Base-by-base conservation (phyloP, 2,888 invertebrate genomes). In the Odiellus spinosus region DNA sequence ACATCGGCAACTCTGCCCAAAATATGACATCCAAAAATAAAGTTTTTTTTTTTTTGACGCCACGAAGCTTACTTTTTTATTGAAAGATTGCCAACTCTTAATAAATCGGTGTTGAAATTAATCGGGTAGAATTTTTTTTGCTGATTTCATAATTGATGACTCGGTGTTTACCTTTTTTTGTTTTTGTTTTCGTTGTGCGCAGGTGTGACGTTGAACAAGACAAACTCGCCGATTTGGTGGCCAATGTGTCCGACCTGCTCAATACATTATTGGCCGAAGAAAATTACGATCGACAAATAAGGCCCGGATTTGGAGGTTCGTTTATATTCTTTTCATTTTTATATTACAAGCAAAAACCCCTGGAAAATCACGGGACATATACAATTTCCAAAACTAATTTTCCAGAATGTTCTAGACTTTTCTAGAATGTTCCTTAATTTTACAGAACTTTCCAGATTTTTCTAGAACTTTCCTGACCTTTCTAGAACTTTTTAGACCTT, bases 221-320 rank as follows among this genome's bases (percentile, higher is more conserved):
- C 38, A 36, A 14, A n/a, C 40, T 38, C 19, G 46, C 21, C 38
- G 51, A 47, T 32, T 44, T 47, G 36, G 40, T 52, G 52, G 39
- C 45, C n/a, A 49, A 52, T 26, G 49, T 49, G 14, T 49, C 52
- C n/a, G 47, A 48, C 35, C 58, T 64, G 1, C 55, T 88, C 55
- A 87, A 87, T 62, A 85, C 85, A 63, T 72, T 88, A 35, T 71
- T 88, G 19, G 59, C 60, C 39, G 59, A 59, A 57, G 83, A 86
- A 68, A 82, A 86, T 65, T 88, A 88, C 63, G 87, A 88, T 64
- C 84, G 82, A 63, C 85, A 83, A 19, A 85, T 86, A 61, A 68
- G 86, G 53, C 87, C 88, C 4, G 83, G 83, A n/a, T 84, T 85
- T 61, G 83, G 82, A 75, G 86, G 85, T 84, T 65, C 56, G 58